phyloP scores from a whole-genome alignment of 1,140 invertebrate species.

The Scaptodrosophila lebanonensis region DNA sequence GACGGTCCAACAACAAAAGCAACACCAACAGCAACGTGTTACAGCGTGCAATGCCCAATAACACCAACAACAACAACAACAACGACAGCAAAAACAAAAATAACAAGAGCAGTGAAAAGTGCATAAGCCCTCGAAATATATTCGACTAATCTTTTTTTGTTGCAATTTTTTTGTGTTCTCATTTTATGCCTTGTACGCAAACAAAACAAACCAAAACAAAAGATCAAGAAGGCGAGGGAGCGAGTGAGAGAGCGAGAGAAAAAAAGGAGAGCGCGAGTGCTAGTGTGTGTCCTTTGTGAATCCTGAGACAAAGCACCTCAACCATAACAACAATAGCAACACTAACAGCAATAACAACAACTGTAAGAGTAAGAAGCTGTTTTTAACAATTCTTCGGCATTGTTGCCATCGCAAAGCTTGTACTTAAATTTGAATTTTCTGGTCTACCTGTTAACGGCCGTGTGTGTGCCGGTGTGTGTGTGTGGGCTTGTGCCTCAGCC shows the following conservation, averaged over 20 bases:
- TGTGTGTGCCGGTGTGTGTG: slow-evolving; percentile 19
- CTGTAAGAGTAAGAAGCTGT: slow-evolving; percentile 14
- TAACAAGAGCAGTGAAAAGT: slow-evolving; percentile 18
- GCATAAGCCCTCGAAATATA: slow-evolving; percentile 1
- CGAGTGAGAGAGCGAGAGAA: too few species aligned
- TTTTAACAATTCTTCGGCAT: slow-evolving; percentile 38
- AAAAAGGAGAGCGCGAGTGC: too few species aligned
- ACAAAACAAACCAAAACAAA: too few species aligned
- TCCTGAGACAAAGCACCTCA: not conserved
- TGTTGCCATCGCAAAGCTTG: slow-evolving; percentile 8
- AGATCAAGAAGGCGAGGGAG: too few species aligned
- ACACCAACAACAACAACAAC: not conserved
- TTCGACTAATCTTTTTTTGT: not conserved
- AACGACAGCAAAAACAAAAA: not conserved
- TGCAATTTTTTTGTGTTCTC: too few species aligned
- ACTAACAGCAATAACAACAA: slow-evolving; percentile 6
- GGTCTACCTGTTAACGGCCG: slow-evolving; percentile 27
- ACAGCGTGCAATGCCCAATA: not conserved
- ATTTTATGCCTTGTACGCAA: too few species aligned
- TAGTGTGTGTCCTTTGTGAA: too few species aligned
- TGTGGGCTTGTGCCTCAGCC: slow-evolving; percentile 24
- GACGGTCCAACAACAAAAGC: not conserved
- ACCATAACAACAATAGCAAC: slow-evolving; percentile 10
- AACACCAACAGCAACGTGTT: not conserved
- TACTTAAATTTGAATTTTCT: not conserved